Base-by-base conservation (phyloP, 2,797 vertebrate species). In the Sphenodon punctatus region DNA sequence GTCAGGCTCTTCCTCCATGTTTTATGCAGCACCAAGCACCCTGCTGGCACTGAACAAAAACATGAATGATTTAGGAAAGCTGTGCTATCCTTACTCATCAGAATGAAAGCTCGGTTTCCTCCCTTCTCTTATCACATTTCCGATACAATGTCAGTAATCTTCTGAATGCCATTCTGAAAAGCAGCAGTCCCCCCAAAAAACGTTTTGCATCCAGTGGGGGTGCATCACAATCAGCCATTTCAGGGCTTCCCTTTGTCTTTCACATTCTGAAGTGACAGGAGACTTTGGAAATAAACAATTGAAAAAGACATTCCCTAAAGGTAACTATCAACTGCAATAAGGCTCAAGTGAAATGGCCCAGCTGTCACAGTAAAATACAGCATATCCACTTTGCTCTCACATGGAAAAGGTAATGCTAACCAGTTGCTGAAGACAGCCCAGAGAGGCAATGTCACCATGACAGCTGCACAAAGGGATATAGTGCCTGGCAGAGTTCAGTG, bases 321-420 rank as follows among this genome's bases (percentile, higher is more conserved):
- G 95, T 95, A 96, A 86, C 94, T 89, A 96, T 96, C 96, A 96
- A 95, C 88, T 93, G 82, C 93, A 96, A 96, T 96, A 96, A 96
- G 93, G 80, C 93, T 96, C 95, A 95, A 96, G 91, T 91, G 89
- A 96, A 96, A 96, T 87, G 89, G 90, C 86, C 88, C 76, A 92
- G 91, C 94, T 96, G 95, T 95, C 95, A 95, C 87, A 91, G 82
- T 92, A 94, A 96, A 96, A 96, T 96, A 95, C 86, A 73, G 80
- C 83, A 91, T 93, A 94, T 92, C 93, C 93, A 94, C 92, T 96
- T 93, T 91, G 84, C 88, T 95, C 92, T 92, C 94, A 88, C 93
- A 92, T 90, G 90, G 82, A 84, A 92, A 93, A 95, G 92, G 81
- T 86, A 86, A 82, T 81, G 81, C 83, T 91, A 94, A 90, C 94